Conservation (phyloP, 2,113 vertebrate species). For the Mobula hypostoma region DNA sequence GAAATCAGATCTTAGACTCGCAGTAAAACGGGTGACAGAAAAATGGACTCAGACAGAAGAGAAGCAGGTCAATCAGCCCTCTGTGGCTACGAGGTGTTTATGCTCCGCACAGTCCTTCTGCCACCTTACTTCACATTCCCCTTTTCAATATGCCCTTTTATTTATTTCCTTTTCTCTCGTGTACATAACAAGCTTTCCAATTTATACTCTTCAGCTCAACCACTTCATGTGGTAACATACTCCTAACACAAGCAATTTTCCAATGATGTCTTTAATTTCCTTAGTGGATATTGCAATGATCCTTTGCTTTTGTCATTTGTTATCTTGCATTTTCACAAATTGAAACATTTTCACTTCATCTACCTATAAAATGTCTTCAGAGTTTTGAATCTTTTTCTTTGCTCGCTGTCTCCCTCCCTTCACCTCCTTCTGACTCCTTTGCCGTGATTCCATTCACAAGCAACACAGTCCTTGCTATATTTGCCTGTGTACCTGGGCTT, state of each 20-base stretch:
- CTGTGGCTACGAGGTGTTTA: background rate
- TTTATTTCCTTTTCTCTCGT: background rate
- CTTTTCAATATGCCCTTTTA: background rate
- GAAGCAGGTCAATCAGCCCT: background rate
- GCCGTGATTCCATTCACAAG: no score
- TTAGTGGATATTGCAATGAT: no score
- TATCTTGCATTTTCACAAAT: background rate
- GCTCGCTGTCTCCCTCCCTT: no score
- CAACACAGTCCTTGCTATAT: background rate
- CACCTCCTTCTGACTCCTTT: no score
- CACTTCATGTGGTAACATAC: background rate
- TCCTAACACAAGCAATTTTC: background rate
- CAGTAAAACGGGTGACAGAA: conserved; percentile 3
- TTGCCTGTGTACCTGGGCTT: background rate
- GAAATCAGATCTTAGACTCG: background rate
- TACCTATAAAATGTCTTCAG: background rate
- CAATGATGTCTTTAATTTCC: no score
- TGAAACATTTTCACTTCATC: background rate
- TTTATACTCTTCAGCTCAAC: background rate
- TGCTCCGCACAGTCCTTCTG: background rate
- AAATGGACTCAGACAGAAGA: background rate
- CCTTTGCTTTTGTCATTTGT: background rate
- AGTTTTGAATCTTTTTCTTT: no score
- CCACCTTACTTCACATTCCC: background rate
- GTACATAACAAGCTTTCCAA: background rate